Base-by-base conservation (phyloP, 2,113 vertebrate species). In the Dromas ardeola region DNA sequence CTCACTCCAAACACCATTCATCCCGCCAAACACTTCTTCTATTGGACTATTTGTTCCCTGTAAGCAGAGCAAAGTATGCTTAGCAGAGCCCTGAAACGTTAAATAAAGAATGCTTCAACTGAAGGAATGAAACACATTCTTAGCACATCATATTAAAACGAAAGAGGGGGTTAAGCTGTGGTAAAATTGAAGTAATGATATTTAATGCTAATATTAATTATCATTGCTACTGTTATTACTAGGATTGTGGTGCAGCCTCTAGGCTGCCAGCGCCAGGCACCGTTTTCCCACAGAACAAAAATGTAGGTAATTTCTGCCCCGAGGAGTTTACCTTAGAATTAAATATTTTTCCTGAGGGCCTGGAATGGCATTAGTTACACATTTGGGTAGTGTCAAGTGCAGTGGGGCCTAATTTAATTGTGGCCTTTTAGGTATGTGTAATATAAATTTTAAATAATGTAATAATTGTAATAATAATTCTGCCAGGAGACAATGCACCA, bases 381-480 rank as follows among this genome's bases (percentile, higher is more conserved):
- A 20, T 66, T 76, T 76, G 76, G 55, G 25, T 62, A 73, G 23
- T 72, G 77, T 30, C 0, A 2, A 95, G 34, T 1, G 0, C 61
- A 91, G 10, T 58, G 53, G 58, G 86, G 50, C 50, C 66, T 83
- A 66, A 91, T 94, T 93, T 79, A 91, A 96, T 84, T 90, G 77
- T 2, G 3, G 58, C 20, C 34, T 90, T 90, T 90, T 80, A 77
- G 53, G 65, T 80, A 76, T 26, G 30, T 90, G 29, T n/a, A 93
- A 77, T 73, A 72, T 25, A 73, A 70, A 77, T 95, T 81, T 85
- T 85, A 94, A 95, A 72, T 94, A 96, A 90, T 5, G 1, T 77
- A 77, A 61, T 85, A 91, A 95, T 86, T 79, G 29, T 65, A 95
- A 73, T 90, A 86, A 70, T 82, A 89, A 65, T 77, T 95, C 70